Conservation (phyloP, 2,888 invertebrate genomes). For the Dynastes grantii region DNA sequence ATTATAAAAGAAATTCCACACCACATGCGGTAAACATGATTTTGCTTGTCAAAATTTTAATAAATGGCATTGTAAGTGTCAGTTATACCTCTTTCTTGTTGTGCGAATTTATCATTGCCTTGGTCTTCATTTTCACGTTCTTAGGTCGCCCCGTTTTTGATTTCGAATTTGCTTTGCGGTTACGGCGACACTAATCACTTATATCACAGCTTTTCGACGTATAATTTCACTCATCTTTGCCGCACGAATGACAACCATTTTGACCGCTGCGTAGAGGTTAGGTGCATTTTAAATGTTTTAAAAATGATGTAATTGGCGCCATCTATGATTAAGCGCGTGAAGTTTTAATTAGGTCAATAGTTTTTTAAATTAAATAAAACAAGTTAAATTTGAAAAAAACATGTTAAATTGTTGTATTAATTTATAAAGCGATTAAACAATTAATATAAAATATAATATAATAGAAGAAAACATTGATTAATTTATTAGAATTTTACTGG, state of each 20-base stretch:
- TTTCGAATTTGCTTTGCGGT: background rate
- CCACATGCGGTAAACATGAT: background rate
- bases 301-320: background rate
- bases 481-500: no score
- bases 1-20: no score
- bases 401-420: no score
- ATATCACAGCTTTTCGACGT: slow-evolving; percentile 10
- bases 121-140: slow-evolving; percentile 48
- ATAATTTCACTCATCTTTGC: slow-evolving; percentile 34
- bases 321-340: background rate
- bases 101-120: slow-evolving; percentile 46
- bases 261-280: slow-evolving; percentile 40
- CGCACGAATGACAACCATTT: slow-evolving; percentile 47
- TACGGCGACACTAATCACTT: background rate
- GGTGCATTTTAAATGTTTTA: slow-evolving; percentile 41
- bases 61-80: background rate
- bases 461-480: no score
- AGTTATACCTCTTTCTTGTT: slow-evolving; percentile 49
- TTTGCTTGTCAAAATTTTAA: background rate
- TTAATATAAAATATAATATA: no score
- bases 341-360: no score
- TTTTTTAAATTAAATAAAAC: no score
- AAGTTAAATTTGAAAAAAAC: no score
- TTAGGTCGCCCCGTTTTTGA: background rate
- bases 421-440: no score